These are phyloP conservation scores for Pristis pectinata DNA, from an alignment of 2,797 vertebrate species.

Conservation along the genomic window DNA sequence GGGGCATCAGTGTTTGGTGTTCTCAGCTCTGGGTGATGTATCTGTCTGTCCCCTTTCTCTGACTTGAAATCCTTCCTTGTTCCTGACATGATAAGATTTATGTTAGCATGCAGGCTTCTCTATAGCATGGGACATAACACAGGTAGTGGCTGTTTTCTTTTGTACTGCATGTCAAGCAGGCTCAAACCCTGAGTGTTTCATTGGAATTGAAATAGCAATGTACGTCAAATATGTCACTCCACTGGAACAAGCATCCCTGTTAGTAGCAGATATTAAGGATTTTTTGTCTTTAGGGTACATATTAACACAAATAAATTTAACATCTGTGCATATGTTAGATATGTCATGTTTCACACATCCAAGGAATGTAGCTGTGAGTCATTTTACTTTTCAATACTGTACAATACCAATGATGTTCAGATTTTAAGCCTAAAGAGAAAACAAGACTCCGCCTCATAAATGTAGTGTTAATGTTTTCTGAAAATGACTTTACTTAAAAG, in stretches of 20 bases:
- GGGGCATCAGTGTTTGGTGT: slow-evolving; percentile 47
- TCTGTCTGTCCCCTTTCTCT: slow-evolving; percentile 30
- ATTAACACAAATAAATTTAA: neutral
- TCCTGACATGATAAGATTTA: slow-evolving; percentile 32
- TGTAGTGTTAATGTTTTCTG: neutral
- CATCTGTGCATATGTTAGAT: neutral
- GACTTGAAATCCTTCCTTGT: slow-evolving; percentile 11
- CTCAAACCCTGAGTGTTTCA: slow-evolving; percentile 33
- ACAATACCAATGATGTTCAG: neutral
- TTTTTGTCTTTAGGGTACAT: neutral
- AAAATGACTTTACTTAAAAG: neutral
- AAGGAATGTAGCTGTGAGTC: neutral
- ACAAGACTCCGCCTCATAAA: neutral
- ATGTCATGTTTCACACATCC: slow-evolving; percentile 2
- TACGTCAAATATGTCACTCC: slow-evolving; percentile 1
- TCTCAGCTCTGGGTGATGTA: slow-evolving; percentile 34
- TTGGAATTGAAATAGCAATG: slow-evolving; percentile 18
- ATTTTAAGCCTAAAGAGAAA: neutral
- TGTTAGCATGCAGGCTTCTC: slow-evolving; percentile 32
- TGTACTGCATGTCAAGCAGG: slow-evolving; percentile 20
- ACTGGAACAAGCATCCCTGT: slow-evolving; percentile 27
- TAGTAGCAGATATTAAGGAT: slow-evolving; percentile 1
- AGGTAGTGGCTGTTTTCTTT: neutral
- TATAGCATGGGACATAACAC: slow-evolving; percentile 12
- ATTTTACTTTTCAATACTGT: neutral